Conservation (phyloP, 1,140 invertebrate genomes). For the Drosophila bocki region DNA sequence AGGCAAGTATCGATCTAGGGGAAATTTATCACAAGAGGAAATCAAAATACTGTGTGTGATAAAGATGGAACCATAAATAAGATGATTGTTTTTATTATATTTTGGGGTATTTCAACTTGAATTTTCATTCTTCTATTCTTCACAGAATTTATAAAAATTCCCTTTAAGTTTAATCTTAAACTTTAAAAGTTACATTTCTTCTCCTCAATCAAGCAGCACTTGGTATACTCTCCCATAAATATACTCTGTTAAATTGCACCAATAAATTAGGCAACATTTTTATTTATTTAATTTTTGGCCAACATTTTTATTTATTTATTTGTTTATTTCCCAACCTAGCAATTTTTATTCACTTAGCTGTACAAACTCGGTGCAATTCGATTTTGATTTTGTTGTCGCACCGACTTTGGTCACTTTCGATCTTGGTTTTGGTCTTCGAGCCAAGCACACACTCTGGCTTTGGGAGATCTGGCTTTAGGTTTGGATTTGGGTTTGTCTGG, state of each 20-base stretch:
- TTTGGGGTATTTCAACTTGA: neutral
- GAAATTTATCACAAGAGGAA: conserved; percentile 27
- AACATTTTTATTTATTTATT: conserved; percentile 41
- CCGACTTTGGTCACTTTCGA: conserved; percentile 73
- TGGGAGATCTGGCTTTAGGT: conserved; percentile 20
- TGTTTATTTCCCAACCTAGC: conserved; percentile 11
- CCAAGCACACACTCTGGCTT: conserved; percentile 16
- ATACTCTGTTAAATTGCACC: neutral
- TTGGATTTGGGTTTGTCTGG: conserved; percentile 43
- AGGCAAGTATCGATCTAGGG: conserved; percentile 16
- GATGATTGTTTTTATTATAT: neutral
- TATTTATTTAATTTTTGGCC: conserved; percentile 20
- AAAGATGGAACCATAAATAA: conserved; percentile 34
- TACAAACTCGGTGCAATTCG: conserved; percentile 19
- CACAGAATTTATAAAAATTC: neutral
- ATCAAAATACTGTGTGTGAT: neutral
- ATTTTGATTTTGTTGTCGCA: conserved; percentile 65
- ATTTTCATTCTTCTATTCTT: neutral
- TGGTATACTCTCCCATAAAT: conserved; percentile 3
- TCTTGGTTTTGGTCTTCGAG: conserved; percentile 33
- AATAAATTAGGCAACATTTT: conserved; percentile 32
- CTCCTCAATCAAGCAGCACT: neutral
- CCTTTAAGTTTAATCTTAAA: neutral
- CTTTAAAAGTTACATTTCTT: neutral
- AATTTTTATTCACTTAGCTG: conserved; percentile 38